These are phyloP conservation scores for Accipiter virgatus DNA, from an alignment of 2,113 vertebrate species.

Conservation along the genomic window DNA sequence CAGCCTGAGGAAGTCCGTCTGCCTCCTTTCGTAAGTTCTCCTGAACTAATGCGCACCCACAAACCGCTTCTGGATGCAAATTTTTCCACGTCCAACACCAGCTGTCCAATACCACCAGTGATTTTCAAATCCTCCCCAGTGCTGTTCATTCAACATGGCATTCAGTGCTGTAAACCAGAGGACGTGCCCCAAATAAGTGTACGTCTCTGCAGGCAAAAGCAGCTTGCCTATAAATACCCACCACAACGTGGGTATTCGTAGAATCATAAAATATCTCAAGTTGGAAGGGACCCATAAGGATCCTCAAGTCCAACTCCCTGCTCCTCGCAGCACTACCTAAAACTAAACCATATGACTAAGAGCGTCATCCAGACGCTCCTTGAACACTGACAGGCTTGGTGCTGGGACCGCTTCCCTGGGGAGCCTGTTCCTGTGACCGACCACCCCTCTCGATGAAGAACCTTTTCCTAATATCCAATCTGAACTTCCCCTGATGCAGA, in stretches of 20 bases:
- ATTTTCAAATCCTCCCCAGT: neutral
- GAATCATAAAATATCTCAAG: neutral
- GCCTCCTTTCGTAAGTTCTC: neutral
- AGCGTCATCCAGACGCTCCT: accelerated
- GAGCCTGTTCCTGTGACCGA: neutral
- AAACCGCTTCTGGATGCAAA: neutral
- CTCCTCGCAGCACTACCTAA: neutral
- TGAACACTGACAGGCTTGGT: neutral
- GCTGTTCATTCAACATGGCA: neutral
- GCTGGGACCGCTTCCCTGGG: accelerated
- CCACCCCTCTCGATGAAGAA: neutral
- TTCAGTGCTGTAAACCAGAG: neutral
- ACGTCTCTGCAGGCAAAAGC: neutral
- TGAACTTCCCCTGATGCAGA: neutral
- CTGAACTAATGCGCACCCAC: neutral
- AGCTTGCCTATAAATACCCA: neutral
- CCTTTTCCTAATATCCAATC: neutral
- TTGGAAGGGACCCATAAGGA: neutral
- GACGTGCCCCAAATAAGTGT: neutral
- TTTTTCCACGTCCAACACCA: neutral
- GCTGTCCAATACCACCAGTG: neutral
- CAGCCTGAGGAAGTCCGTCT: neutral
- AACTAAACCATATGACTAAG: neutral
- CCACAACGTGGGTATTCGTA: neutral
- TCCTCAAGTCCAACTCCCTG: neutral